These are phyloP conservation scores for Baryphthengus martii DNA, from an alignment of 2,113 vertebrate genomes.

Conservation along the genomic window DNA sequence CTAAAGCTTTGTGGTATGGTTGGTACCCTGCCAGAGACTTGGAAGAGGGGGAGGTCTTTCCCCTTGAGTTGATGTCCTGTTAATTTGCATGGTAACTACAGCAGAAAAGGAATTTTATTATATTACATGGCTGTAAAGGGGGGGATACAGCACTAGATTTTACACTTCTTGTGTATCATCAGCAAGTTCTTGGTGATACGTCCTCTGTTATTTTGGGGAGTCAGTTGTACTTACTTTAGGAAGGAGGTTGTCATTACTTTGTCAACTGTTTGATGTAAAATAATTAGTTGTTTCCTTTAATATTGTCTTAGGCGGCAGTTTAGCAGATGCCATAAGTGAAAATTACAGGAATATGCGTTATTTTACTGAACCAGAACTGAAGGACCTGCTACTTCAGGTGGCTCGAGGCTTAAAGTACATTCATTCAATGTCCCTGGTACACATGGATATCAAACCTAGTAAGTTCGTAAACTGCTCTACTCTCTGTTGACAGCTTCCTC, in stretches of 20 bases:
- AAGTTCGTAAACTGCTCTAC: constrained; percentile 63
- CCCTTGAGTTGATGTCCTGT: neutral
- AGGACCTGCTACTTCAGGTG: constrained; percentile 92
- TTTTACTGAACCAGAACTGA: constrained; percentile 88
- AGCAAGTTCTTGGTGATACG: neutral
- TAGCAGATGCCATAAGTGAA: constrained; percentile 90
- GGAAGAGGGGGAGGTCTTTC: neutral
- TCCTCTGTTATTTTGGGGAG: neutral
- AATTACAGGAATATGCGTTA: constrained; percentile 87
- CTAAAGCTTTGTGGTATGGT: neutral
- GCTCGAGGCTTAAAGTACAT: constrained; percentile 93
- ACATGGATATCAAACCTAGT: constrained; percentile 99
- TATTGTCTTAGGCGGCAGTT: constrained; percentile 81
- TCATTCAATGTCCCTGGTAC: constrained; percentile 94
- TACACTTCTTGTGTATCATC: neutral
- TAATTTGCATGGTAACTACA: neutral
- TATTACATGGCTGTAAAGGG: neutral
- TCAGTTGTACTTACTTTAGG: neutral
- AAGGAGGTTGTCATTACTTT: neutral
- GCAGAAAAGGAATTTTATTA: neutral
- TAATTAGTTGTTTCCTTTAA: neutral
- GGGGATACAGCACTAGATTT: neutral
- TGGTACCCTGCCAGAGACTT: neutral
- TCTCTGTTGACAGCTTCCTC: neutral
- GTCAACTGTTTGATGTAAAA: neutral